These are phyloP conservation scores for Cygnus olor DNA, from an alignment of 2,797 vertebrate genomes.

Conservation along the genomic window DNA sequence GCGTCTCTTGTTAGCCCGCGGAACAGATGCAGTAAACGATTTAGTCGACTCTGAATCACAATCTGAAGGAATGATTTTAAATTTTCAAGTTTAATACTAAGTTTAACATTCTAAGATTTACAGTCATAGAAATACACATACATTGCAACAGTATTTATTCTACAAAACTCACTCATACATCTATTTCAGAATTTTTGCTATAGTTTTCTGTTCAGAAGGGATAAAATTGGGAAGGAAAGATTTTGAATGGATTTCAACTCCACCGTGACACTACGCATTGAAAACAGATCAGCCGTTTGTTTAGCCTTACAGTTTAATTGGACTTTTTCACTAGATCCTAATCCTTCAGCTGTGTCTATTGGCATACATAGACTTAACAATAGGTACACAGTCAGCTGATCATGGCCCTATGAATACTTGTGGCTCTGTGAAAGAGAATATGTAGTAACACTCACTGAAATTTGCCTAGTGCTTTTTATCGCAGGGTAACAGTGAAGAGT, in stretches of 20 bases:
- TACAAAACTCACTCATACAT: background rate
- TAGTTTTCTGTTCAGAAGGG: background rate
- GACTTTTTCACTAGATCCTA: background rate
- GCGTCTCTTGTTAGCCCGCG: slow-evolving; percentile 21
- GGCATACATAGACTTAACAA: background rate
- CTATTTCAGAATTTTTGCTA: background rate
- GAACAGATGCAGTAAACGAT: slow-evolving; percentile 49
- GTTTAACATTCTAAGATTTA: background rate
- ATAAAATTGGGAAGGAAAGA: background rate
- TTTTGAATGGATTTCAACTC: background rate
- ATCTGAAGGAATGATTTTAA: slow-evolving; percentile 54
- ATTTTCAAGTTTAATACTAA: background rate
- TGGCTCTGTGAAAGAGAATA: background rate
- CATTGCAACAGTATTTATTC: background rate
- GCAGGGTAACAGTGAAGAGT: background rate
- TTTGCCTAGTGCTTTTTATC: background rate
- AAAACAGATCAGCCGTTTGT: background rate
- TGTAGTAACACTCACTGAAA: background rate
- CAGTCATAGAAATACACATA: background rate
- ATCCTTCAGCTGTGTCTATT: background rate
- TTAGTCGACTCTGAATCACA: slow-evolving; percentile 67
- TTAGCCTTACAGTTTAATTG: background rate
- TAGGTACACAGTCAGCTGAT: background rate
- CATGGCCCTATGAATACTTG: background rate
- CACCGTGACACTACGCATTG: background rate